These are phyloP conservation scores for Saxidomus purpurata DNA, from an alignment of 1,140 invertebrate genomes.

Conservation along the genomic window DNA sequence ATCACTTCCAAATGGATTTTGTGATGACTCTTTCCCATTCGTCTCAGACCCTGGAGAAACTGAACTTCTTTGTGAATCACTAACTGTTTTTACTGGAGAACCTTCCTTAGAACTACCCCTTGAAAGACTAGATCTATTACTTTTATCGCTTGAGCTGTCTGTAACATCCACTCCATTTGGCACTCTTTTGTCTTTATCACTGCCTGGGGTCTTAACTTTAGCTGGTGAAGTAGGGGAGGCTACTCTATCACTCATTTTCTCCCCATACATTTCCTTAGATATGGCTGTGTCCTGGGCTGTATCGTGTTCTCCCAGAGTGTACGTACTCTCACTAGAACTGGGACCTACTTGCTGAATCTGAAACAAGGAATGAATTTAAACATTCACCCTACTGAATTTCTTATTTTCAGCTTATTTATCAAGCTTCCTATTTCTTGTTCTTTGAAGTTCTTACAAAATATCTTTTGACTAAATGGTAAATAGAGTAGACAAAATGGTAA, in stretches of 20 bases:
- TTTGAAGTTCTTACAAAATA: too few relatives aligned
- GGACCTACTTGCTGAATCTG: constrained; percentile 87
- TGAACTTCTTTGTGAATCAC: constrained; percentile 16
- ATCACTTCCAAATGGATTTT: constrained; percentile 96
- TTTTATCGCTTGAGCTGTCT: constrained; percentile 26
- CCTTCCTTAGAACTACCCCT: constrained; percentile 54
- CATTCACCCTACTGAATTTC: too few relatives aligned
- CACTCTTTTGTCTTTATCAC: constrained; percentile 83
- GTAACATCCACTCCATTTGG: constrained; percentile 11
- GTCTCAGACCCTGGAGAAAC: background rate
- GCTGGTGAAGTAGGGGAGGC: constrained; percentile 77
- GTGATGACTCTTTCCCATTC: background rate
- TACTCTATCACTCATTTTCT: constrained; percentile 88
- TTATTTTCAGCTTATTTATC: too few relatives aligned
- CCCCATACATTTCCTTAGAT: constrained; percentile 91
- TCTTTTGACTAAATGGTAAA: too few relatives aligned
- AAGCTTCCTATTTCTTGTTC: too few relatives aligned
- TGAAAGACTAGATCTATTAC: constrained; percentile 56
- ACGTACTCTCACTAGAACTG: constrained; percentile 91
- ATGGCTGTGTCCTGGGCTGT: constrained; percentile 91
- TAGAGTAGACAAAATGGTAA: too few relatives aligned
- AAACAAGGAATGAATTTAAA: too few relatives aligned
- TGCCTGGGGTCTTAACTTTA: constrained; percentile 5
- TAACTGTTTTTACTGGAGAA: constrained; percentile 10
- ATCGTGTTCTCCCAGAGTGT: constrained; percentile 93